phyloP scores from a whole-genome alignment of 2,888 invertebrate species.

The Saturnia pavonia region DNA sequence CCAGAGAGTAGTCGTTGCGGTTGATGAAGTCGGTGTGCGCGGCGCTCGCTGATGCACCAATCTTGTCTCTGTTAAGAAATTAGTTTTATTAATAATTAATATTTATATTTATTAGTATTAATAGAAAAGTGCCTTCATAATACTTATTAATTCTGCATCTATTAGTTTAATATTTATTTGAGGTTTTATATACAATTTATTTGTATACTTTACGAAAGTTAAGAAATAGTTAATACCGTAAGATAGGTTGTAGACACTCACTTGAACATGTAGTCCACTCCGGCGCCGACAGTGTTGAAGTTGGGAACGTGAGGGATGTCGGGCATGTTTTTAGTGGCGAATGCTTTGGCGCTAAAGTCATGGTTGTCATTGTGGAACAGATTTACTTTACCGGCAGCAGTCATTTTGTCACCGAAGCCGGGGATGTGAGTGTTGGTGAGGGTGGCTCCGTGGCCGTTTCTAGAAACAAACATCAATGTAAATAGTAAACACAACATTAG shows the following conservation, averaged over 20 bases:
- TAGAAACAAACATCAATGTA: constrained; percentile 21
- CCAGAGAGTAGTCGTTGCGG: constrained; percentile 34
- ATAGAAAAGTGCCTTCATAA: not conserved
- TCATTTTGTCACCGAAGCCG: constrained; percentile 44
- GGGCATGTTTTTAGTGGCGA: constrained; percentile 41
- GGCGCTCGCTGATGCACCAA: constrained; percentile 26
- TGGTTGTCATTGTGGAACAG: constrained; percentile 46
- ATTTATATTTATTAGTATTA: too few species aligned
- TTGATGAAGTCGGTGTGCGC: constrained; percentile 29
- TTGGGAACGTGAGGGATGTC: constrained; percentile 36
- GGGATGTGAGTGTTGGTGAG: constrained; percentile 44
- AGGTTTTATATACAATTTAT: not conserved
- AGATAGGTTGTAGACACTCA: constrained; percentile 22
- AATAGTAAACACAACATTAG: not conserved
- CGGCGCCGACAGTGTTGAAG: constrained; percentile 43
- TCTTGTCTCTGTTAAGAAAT: constrained; percentile 28
- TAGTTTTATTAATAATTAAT: not conserved
- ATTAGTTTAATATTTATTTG: not conserved
- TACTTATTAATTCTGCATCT: not conserved
- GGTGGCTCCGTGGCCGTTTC: constrained; percentile 41
- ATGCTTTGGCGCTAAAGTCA: constrained; percentile 40
- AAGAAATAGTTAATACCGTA: not conserved
- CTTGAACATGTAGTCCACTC: constrained; percentile 36
- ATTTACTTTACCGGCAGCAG: constrained; percentile 45
- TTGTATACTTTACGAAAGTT: not conserved